Percentiles rank a stretch among this genome's conserved stretches.
Evolutionary conservation across 2,113 vertebrate species (phyloP).

Genomic region (Coreoperca whiteheadi): DNA sequence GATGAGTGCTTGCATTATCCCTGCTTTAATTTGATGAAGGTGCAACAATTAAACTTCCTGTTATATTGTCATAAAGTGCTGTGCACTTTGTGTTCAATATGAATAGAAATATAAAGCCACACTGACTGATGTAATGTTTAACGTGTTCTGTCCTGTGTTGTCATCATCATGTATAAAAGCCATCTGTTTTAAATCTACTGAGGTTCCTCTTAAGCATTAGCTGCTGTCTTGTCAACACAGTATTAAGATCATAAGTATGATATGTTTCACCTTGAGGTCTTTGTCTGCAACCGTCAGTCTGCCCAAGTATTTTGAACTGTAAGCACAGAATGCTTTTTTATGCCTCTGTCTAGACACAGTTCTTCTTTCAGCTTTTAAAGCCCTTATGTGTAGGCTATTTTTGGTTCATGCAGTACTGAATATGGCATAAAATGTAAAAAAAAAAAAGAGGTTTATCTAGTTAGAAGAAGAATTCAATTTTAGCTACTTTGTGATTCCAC

Average conservation of each 20-base stretch:
- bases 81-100: background rate
- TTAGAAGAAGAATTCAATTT: background rate
- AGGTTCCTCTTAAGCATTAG: slow-evolving; percentile 56
- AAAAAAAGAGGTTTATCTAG: background rate
- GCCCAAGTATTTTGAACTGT: slow-evolving; percentile 43
- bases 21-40: background rate
- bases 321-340: slow-evolving; percentile 46
- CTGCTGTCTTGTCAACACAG: slow-evolving; percentile 80
- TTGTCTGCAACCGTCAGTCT: slow-evolving; percentile 51
- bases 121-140: background rate
- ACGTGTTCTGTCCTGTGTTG: slow-evolving; percentile 8
- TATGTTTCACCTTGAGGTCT: slow-evolving; percentile 73
- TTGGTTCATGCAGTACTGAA: background rate
- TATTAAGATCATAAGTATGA: slow-evolving; percentile 76
- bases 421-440: background rate
- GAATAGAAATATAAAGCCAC: background rate
- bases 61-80: background rate
- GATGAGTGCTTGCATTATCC: background rate
- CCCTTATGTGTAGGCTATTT: background rate
- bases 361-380: slow-evolving; percentile 14
- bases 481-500: background rate
- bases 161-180: slow-evolving; percentile 14
- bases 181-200: slow-evolving; percentile 26
- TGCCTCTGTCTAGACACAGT: slow-evolving; percentile 32
- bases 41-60: background rate